phyloP scores from a whole-genome alignment of 23 tunicate species.

The Halocynthia aurantium region DNA sequence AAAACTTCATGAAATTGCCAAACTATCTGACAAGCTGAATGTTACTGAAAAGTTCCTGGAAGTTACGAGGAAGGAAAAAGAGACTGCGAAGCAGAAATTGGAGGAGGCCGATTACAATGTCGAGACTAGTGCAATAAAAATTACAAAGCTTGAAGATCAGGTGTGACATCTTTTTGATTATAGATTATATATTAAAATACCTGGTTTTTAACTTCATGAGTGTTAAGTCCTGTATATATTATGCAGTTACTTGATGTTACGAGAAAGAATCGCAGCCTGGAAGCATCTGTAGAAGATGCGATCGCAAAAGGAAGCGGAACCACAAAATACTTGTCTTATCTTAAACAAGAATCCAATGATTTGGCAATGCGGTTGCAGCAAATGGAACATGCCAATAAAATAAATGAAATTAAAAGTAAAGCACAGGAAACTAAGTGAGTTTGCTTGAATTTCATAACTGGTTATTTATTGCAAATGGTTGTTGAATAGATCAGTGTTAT shows the following conservation, averaged over 20 bases:
- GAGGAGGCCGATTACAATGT: no score
- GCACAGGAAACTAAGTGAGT: conserved; percentile 43
- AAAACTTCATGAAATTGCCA: no score
- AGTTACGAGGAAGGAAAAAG: no score
- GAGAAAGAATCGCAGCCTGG: conserved; percentile 30
- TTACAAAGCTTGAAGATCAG: background rate
- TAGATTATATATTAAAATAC: background rate
- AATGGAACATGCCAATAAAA: conserved; percentile 27
- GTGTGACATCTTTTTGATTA: background rate
- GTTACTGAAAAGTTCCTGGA: no score
- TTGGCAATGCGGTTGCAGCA: conserved; percentile 27
- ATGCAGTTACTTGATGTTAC: conserved; percentile 1
- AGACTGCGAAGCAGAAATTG: no score
- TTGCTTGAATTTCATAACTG: background rate
- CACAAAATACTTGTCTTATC: conserved; percentile 23
- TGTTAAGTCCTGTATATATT: background rate
- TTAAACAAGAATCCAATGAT: conserved; percentile 37
- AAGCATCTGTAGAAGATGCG: conserved; percentile 14
- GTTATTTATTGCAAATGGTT: background rate
- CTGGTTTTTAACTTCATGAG: no score
- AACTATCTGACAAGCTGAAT: no score
- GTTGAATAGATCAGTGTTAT: background rate
- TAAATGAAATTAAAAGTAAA: conserved; percentile 16
- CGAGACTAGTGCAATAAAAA: background rate
- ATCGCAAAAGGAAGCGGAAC: conserved; percentile 28